Base-by-base conservation (phyloP, 2,888 invertebrate genomes). In the Ormyrus labotus region DNA sequence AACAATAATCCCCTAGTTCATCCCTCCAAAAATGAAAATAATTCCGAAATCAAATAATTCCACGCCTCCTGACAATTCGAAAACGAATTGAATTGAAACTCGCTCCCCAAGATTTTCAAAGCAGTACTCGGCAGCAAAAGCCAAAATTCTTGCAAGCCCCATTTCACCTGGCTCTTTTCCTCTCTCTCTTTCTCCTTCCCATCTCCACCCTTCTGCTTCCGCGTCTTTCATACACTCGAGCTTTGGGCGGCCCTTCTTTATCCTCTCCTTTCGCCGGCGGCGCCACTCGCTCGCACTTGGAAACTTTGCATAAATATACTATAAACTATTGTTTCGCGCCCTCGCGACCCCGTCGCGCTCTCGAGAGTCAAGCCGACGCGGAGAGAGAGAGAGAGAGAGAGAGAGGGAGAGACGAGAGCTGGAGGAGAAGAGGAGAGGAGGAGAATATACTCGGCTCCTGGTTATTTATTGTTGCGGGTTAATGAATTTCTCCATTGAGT, bases 271-370 rank as follows among this genome's bases (percentile, higher is more conserved):
- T 10, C 55, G 2, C 7, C n/a, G 4, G n/a, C 58, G 13, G 51
- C 11, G 70, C 75, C 58, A 72, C 83, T 84, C 85, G 85, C 84
- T 84, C 84, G 83, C 83, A 85, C 85, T 86, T 85, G 85, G 85
- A 85, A 88, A 89, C 86, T 88, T 88, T 87, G 86, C 88, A 89
- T 89, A 89, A 89, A 89, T 89, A 87, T 89, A 89, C 89, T 88
- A 87, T 88, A 88, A 84, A 89, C 88, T 87, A 89, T 89, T 88
- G 87, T 89, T 88, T 86, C 85, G 81, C 83, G 78, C 73, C 71
- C 75, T 19, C 19, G 73, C 76, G 69, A 19, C 53, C 10, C 63
- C 19, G 19, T 50, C 70, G 53, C 13, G 55, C 55, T 34, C 11
- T 50, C 60, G 47, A 47, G 57, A 6, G 58, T 13, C 9, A 51